A percentile compares a stretch with the other conserved stretches of the same genome.
phyloP scores from a whole-genome alignment of 2,888 invertebrate genomes.

The Tuberolachnus salignus region DNA sequence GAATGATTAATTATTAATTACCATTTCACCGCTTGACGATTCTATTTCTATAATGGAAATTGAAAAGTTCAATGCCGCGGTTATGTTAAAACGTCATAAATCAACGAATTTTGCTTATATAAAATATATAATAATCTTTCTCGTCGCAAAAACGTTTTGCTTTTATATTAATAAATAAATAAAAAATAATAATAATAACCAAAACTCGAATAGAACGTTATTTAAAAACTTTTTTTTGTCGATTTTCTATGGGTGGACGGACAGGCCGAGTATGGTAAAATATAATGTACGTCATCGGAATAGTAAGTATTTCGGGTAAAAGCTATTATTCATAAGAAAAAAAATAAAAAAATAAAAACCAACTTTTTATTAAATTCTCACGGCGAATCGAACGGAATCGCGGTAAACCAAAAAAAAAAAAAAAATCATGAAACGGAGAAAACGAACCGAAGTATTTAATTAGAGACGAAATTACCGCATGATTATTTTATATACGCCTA shows the following conservation, averaged over 20 bases:
- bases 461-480: no score
- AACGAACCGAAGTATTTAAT: no score
- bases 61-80: background rate
- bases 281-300: background rate
- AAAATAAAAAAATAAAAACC: no score
- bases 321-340: no score
- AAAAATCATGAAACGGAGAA: no score
- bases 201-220: background rate
- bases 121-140: background rate
- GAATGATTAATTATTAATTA: slow-evolving; percentile 28
- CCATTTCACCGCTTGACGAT: background rate
- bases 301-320: no score
- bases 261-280: background rate
- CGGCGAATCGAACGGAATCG: no score
- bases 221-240: background rate
- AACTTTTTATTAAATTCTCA: no score
- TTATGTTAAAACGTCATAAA: slow-evolving; percentile 4
- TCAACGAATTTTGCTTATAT: no score
- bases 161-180: background rate
- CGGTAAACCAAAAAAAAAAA: no score
- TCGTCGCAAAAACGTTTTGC: background rate
- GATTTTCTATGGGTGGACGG: background rate
- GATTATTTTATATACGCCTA: no score
- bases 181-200: background rate
- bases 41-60: background rate